Percentiles rank a stretch among this genome's conserved stretches.
These are phyloP conservation scores for Fragum whitleyi DNA, from an alignment of 2,888 invertebrate genomes.

Conservation along the genomic window DNA sequence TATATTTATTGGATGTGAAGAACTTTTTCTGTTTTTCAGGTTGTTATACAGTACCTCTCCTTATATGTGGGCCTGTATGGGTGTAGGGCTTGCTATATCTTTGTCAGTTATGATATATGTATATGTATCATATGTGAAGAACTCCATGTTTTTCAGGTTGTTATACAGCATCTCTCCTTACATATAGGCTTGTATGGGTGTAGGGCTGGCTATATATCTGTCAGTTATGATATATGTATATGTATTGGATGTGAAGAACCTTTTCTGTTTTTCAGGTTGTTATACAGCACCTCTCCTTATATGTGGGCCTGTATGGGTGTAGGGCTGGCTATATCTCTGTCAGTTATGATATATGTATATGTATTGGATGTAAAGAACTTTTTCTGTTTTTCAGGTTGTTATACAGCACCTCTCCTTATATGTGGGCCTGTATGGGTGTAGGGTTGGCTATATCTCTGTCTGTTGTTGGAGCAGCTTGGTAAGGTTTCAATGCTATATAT, in stretches of 20 bases:
- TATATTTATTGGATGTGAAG: too few relatives aligned
- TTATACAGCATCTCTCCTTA: constrained; percentile 95
- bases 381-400: constrained; percentile 92
- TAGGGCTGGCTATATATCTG: constrained; percentile 96
- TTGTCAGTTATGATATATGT: constrained; percentile 98
- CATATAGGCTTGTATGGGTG: constrained; percentile 98
- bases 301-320: constrained; percentile 99
- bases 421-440: constrained; percentile 98
- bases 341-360: too few relatives aligned
- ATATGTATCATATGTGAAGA: too few relatives aligned
- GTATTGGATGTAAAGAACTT: too few relatives aligned
- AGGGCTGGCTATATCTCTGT: constrained; percentile 96
- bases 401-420: constrained; percentile 94
- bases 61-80: constrained; percentile 98
- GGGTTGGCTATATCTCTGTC: constrained; percentile 97
- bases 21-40: too few relatives aligned
- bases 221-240: too few relatives aligned
- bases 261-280: too few relatives aligned
- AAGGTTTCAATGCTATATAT: constrained; percentile 84
- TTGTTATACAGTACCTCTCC: constrained; percentile 95
- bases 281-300: constrained; percentile 95
- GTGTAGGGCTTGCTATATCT: constrained; percentile 96
- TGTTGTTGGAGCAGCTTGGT: constrained; percentile 98
- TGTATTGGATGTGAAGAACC: too few relatives aligned
- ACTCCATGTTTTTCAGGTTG: too few relatives aligned